phyloP scores from a whole-genome alignment of 1,140 invertebrate genomes.

The Episyrphus balteatus region DNA sequence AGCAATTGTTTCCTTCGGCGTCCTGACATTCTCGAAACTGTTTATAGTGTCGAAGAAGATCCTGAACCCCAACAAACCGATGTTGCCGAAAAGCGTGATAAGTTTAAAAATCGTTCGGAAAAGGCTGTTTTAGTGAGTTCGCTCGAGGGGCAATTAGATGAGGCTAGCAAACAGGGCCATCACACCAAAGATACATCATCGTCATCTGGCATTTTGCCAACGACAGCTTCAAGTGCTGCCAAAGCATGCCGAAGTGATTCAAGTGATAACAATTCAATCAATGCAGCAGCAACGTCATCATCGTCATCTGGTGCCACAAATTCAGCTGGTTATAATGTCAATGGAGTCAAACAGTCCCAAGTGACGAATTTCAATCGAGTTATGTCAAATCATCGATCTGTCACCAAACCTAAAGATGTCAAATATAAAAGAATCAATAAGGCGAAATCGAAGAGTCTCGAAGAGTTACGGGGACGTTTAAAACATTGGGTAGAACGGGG shows the following conservation, averaged over 20 bases:
- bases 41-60: slow-evolving; percentile 75
- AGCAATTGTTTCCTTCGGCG: slow-evolving; percentile 63
- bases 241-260: neutral
- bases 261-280: neutral
- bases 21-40: slow-evolving; percentile 72
- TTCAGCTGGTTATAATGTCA: slow-evolving; percentile 15
- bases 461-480: slow-evolving; percentile 67
- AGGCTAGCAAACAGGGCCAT: neutral
- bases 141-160: slow-evolving; percentile 29
- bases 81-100: slow-evolving; percentile 39
- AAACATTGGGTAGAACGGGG: slow-evolving; percentile 76
- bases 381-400: slow-evolving; percentile 79
- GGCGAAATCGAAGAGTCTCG: slow-evolving; percentile 77
- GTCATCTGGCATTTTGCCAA: neutral
- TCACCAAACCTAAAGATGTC: slow-evolving; percentile 81
- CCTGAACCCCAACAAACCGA: slow-evolving; percentile 42
- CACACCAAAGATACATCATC: slow-evolving; percentile 3
- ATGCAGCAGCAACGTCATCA: slow-evolving; percentile 6
- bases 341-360: slow-evolving; percentile 36
- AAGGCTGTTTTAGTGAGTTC: slow-evolving; percentile 32
- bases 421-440: slow-evolving; percentile 85
- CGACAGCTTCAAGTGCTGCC: neutral
- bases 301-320: slow-evolving; percentile 18
- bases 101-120: slow-evolving; percentile 36
- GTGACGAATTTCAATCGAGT: slow-evolving; percentile 74